Conservation (phyloP, 2,888 invertebrate species). For the Sicus ferrugineus region DNA sequence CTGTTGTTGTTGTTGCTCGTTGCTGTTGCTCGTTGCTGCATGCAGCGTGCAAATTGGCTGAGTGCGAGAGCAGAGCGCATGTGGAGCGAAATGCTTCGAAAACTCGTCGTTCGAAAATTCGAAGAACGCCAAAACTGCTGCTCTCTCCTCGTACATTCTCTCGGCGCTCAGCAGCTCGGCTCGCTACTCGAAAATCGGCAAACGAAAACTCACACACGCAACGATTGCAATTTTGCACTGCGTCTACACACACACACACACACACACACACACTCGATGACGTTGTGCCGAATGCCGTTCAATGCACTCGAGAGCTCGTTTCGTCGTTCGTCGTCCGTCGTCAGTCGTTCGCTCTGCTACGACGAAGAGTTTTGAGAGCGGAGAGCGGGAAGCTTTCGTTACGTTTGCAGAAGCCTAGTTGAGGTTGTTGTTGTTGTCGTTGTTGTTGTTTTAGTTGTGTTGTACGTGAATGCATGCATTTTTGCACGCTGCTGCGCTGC, state of each 20-base stretch:
- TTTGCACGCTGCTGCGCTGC: conserved; percentile 31
- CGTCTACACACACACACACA: conserved; percentile 9
- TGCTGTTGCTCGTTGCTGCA: neutral
- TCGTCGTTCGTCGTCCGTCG: neutral
- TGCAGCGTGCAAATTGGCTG: conserved; percentile 6
- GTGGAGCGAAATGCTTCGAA: conserved; percentile 11
- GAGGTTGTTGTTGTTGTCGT: conserved; percentile 33
- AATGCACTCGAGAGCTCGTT: conserved; percentile 53
- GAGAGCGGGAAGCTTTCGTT: conserved; percentile 5
- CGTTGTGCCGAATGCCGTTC: conserved; percentile 59
- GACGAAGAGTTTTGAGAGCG: too few species aligned
- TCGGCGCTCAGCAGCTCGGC: conserved; percentile 18
- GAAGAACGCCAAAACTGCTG: conserved; percentile 41
- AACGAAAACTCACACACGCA: conserved; percentile 27
- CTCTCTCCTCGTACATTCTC: neutral
- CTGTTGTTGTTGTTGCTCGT: conserved; percentile 6
- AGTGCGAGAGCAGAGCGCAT: neutral
- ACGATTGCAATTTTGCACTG: conserved; percentile 34
- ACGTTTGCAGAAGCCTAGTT: conserved; percentile 50
- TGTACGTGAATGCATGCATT: neutral
- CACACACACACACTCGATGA: conserved; percentile 9
- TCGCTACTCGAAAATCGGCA: conserved; percentile 14
- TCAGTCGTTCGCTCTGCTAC: too few species aligned
- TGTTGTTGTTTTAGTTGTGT: too few species aligned
- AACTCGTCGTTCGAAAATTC: conserved; percentile 39